Evolutionary conservation across 1,140 invertebrate species (phyloP).

Genomic region (Neocloeon triangulifer): DNA sequence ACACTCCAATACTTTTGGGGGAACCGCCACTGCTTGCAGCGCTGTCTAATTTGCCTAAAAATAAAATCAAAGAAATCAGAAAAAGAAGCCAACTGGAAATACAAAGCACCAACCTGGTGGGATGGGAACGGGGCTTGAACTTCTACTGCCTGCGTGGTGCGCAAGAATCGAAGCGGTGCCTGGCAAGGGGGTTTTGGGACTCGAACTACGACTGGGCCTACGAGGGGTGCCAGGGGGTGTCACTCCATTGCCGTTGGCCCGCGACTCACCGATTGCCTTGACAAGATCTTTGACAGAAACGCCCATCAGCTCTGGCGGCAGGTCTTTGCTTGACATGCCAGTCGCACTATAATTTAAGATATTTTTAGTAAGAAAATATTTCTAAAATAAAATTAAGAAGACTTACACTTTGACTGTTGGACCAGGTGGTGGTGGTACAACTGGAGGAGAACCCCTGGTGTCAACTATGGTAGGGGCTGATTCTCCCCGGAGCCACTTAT

Average conservation of each 20-base stretch:
- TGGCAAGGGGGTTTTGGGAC: slow-evolving; percentile 25
- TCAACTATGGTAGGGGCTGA: slow-evolving; percentile 19
- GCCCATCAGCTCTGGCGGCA: slow-evolving; percentile 39
- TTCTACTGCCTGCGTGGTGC: slow-evolving; percentile 23
- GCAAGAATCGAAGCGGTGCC: slow-evolving; percentile 19
- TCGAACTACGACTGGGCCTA: slow-evolving; percentile 31
- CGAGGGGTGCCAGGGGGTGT: slow-evolving; percentile 44
- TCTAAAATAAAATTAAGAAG: too few species aligned
- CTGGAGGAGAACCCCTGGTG: slow-evolving; percentile 15
- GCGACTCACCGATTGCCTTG: slow-evolving; percentile 51
- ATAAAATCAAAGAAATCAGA: slow-evolving; percentile 12
- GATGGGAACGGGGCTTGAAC: slow-evolving; percentile 34
- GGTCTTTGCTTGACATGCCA: too few species aligned
- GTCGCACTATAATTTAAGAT: slow-evolving; percentile 1
- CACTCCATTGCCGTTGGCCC: slow-evolving; percentile 52
- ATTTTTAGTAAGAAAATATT: too few species aligned
- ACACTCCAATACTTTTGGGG: slow-evolving; percentile 28
- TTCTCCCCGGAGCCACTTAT: slow-evolving; percentile 42
- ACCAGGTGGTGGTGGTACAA: too few species aligned
- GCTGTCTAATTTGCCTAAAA: too few species aligned
- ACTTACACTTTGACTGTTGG: too few species aligned
- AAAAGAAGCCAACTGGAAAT: slow-evolving; percentile 18
- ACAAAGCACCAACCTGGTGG: slow-evolving; percentile 20
- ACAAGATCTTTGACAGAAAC: slow-evolving; percentile 61
- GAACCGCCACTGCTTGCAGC: slow-evolving; percentile 27